Evolutionary conservation across 2,888 invertebrate species (phyloP), one percentile per base, ranked within the genome.

Genomic region (Acholoe squamosa): DNA sequence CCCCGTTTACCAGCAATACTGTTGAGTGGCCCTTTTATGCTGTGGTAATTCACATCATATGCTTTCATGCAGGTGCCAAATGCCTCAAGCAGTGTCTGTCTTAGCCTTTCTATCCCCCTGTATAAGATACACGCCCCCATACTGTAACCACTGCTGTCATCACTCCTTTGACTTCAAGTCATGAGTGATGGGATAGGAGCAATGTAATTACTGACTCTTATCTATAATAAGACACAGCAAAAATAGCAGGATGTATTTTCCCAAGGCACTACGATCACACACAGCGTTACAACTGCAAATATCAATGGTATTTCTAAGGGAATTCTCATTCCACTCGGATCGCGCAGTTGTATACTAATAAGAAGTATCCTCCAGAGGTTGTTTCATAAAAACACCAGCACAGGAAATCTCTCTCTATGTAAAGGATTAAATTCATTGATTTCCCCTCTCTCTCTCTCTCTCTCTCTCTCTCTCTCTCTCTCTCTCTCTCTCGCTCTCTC

Each of bases 1-100:
- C 43, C 28, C 7, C 25, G 80, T 80, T 33, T 43, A 80, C 80
- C 22, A 33, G 34, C 43, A 80, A 43, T 7, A 80, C 80, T 43
- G 43, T 80, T 80, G 43, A 34, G 33, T 43, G 43, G 80, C n/a
- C n/a, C 80, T 25, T 80, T 80, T 43, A 80, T 80, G 33, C 80
- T 43, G 34, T n/a, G 80, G 80, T 19, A 33, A 80, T 34, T 80
- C 80, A 80, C 80, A 80, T 80, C 33, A 80, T 80, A 80, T 80
- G 80, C 43, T 80, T 43, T 80, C 43, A 34, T 80, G 80, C 80
- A 80, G 80, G 43, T 43, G n/a, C 80, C 61, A 3, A 61, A 7
- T 61, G 61, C 61, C 61, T n/a, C 80, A 33, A 34, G 80, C 33
- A 34, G 33, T 80, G 43, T 34, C 80, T 16, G 80, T 80, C 22